phyloP scores from a whole-genome alignment of 2,797 vertebrate genomes.

The Myotis pilosus region DNA sequence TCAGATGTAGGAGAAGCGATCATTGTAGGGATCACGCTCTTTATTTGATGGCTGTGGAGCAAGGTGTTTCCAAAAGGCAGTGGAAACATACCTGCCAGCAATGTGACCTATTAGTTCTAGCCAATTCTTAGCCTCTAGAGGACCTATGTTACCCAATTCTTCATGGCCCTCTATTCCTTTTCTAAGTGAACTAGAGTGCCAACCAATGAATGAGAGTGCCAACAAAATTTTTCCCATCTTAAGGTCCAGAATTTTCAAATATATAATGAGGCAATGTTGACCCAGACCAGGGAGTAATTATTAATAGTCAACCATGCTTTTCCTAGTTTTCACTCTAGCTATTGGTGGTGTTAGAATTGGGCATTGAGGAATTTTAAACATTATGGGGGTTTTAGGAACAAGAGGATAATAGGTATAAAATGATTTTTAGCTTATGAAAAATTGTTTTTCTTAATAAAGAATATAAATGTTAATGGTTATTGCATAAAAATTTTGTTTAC shows the following conservation, averaged over 20 bases:
- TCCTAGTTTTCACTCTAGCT: background rate
- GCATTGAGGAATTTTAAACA: background rate
- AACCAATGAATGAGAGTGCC: background rate
- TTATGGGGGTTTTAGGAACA: background rate
- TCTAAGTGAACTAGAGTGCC: background rate
- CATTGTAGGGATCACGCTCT: background rate
- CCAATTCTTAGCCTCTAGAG: background rate
- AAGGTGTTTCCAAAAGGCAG: background rate
- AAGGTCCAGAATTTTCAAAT: background rate
- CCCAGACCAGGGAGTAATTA: background rate
- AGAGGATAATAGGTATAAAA: background rate
- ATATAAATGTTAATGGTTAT: background rate
- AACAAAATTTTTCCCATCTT: background rate
- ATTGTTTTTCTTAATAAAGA: background rate
- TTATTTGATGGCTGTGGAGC: background rate
- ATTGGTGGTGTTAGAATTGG: background rate
- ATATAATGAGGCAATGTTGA: background rate
- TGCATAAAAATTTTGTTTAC: background rate
- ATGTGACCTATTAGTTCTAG: background rate
- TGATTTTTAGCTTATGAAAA: background rate
- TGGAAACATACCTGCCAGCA: background rate
- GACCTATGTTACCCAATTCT: background rate
- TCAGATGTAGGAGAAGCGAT: accelerated
- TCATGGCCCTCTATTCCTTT: background rate
- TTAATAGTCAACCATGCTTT: background rate